Evolutionary conservation across 1,140 invertebrate species (phyloP).

Genomic region (Conus betulinus): DNA sequence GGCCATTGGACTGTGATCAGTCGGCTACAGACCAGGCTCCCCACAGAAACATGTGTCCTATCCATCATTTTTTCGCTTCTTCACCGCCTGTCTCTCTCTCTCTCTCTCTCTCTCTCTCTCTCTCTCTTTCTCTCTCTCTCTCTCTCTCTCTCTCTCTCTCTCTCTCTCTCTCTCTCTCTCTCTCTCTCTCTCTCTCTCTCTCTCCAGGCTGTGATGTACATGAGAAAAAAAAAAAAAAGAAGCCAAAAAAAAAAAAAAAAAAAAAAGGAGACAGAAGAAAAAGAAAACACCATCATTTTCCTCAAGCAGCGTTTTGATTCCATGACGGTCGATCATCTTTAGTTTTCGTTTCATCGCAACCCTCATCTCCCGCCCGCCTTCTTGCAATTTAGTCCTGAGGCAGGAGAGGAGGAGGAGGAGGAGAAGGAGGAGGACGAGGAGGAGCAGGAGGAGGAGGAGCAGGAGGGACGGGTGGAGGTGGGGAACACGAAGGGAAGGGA

Average conservation of each 20-base stretch:
- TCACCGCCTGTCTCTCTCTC: background rate
- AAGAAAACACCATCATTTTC: background rate
- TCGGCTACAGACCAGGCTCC: too few species aligned
- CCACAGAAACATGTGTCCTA: too few species aligned
- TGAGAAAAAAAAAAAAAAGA: background rate
- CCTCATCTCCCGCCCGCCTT: too few species aligned
- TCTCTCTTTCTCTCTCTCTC: background rate
- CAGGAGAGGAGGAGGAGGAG: background rate
- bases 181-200: background rate
- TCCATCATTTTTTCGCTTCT: too few species aligned
- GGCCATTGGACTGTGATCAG: too few species aligned
- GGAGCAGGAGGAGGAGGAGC: background rate
- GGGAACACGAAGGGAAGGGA: too few species aligned
- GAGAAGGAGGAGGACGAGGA: background rate
- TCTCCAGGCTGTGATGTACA: background rate
- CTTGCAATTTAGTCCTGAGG: too few species aligned
- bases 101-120: background rate
- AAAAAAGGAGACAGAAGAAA: background rate
- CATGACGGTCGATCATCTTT: slow-evolving; percentile 31
- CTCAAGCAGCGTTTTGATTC: background rate
- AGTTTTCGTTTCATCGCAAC: slow-evolving; percentile 14
- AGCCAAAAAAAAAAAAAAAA: background rate
- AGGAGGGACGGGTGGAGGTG: background rate
- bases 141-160: background rate
- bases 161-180: background rate